Evolutionary conservation across 1,140 invertebrate genomes (phyloP).

Genomic region (Drosophila albomicans): DNA sequence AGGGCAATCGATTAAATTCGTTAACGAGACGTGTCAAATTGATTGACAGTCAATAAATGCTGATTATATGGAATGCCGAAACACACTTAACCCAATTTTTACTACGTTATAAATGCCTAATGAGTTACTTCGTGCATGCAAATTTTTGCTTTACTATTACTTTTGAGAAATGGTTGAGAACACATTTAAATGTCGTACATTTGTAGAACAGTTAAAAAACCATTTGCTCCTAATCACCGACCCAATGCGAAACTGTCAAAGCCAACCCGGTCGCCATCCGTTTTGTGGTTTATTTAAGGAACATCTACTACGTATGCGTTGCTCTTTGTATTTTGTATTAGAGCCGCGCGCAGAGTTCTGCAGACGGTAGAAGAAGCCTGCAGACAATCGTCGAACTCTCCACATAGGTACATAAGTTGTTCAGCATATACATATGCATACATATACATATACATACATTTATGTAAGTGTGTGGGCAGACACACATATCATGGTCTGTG

Average conservation of each 20-base stretch:
- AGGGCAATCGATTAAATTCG: conserved; percentile 35
- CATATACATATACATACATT: conserved; percentile 23
- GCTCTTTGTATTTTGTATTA: conserved; percentile 55
- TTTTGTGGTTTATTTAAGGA: conserved; percentile 72
- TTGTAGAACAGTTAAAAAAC: conserved; percentile 11
- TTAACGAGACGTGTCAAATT: conserved; percentile 41
- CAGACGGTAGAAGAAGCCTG: conserved; percentile 13
- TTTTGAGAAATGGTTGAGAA: not conserved
- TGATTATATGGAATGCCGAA: not conserved
- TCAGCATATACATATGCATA: conserved; percentile 1
- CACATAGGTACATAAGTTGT: not conserved
- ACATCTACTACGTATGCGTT: conserved; percentile 51
- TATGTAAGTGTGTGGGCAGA: conserved; percentile 17
- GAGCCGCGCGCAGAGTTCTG: conserved; percentile 18
- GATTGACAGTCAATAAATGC: conserved; percentile 23
- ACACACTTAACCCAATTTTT: not conserved
- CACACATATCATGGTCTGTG: conserved; percentile 43
- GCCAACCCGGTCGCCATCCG: conserved; percentile 22
- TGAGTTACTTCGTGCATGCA: too few species aligned
- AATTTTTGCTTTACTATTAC: not conserved
- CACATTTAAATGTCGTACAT: conserved; percentile 5
- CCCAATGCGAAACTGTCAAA: conserved; percentile 16
- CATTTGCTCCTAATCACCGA: conserved; percentile 11
- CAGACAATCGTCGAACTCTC: conserved; percentile 40
- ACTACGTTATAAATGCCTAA: too few species aligned